phyloP scores from a whole-genome alignment of 1,140 invertebrate genomes.

The Drosophila micromelanica region DNA sequence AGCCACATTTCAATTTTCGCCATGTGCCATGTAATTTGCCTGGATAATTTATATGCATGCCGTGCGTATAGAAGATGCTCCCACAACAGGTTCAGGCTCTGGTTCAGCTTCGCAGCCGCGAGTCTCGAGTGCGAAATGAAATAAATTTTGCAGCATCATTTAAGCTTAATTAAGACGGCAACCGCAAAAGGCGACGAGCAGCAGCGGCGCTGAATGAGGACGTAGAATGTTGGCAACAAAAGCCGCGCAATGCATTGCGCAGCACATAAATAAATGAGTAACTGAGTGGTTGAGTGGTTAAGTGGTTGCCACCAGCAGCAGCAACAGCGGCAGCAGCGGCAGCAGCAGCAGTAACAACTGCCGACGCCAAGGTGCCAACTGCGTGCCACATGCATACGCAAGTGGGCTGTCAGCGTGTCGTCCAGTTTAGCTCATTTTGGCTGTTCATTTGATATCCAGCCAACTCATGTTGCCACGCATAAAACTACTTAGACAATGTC shows the following conservation, averaged over 20 bases:
- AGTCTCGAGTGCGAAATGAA: slow-evolving; percentile 72
- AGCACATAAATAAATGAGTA: slow-evolving; percentile 78
- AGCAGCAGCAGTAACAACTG: background rate
- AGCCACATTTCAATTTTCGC: slow-evolving; percentile 72
- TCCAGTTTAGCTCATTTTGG: slow-evolving; percentile 40
- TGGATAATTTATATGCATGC: slow-evolving; percentile 80
- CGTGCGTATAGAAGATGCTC: slow-evolving; percentile 69
- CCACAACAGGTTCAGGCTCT: slow-evolving; percentile 19
- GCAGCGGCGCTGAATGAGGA: slow-evolving; percentile 28
- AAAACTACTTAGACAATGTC: slow-evolving; percentile 82
- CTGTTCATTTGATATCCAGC: slow-evolving; percentile 70
- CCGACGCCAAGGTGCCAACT: slow-evolving; percentile 22
- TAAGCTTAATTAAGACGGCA: slow-evolving; percentile 81
- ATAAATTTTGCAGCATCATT: slow-evolving; percentile 83
- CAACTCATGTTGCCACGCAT: slow-evolving; percentile 77
- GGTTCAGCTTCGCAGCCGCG: slow-evolving; percentile 22
- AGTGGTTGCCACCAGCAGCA: slow-evolving; percentile 41
- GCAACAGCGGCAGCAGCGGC: slow-evolving; percentile 4
- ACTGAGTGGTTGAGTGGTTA: slow-evolving; percentile 60
- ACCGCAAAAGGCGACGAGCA: slow-evolving; percentile 60
- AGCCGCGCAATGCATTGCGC: slow-evolving; percentile 64
- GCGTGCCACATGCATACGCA: slow-evolving; percentile 55
- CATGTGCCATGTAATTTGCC: slow-evolving; percentile 72
- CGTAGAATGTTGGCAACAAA: slow-evolving; percentile 54
- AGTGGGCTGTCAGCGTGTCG: slow-evolving; percentile 42